Base-by-base conservation (phyloP, 2,113 vertebrate species). In the Hypanus sabinus region DNA sequence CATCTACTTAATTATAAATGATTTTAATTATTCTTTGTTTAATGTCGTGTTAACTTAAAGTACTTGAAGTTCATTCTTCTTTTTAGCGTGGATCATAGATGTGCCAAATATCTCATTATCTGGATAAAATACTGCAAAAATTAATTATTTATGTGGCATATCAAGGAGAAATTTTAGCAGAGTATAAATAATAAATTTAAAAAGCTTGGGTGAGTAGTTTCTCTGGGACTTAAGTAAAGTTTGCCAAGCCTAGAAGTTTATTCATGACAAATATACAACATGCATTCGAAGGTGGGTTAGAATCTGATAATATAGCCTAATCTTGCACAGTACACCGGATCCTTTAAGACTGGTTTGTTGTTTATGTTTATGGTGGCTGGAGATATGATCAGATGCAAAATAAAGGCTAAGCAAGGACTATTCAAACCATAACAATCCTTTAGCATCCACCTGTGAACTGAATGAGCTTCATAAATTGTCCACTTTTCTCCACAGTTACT, bases 101-200 rank as follows among this genome's bases (percentile, higher is more conserved):
- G 14, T 71, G 68, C 90, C 90, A 93, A 71, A 93, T 73, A 93
- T 11, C 90, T 93, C 90, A 93, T 93, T 93, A 55, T 71, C 90
- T 46, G 90, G 33, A 38, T 93, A 24, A 93, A 93, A 71, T 46
- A 70, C 46, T 93, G 90, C 68, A 93, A 27, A 24, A 70, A 93
- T 93, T 2, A 70, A 93, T 71, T 93, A 93, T 93, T 93, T 93
- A 73, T 93, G 68, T 27, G 38, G 65, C 90, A 93, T 38, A 93
- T 93, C 70, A 46, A 60, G 36, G 38, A 73, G 11, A 38, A 5
- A 24, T 27, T 27, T 71, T 46, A 73, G 68, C 10, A 14, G 60
- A 8, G 60, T 36, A 20, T 92, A 71, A 92, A 71, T 92, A 11
- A 92, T 92, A 73, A 11, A 92, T 92, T 92, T 30, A 27, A 71